phyloP scores from a whole-genome alignment of 2,888 invertebrate genomes.

The Hypolimnas misippus region DNA sequence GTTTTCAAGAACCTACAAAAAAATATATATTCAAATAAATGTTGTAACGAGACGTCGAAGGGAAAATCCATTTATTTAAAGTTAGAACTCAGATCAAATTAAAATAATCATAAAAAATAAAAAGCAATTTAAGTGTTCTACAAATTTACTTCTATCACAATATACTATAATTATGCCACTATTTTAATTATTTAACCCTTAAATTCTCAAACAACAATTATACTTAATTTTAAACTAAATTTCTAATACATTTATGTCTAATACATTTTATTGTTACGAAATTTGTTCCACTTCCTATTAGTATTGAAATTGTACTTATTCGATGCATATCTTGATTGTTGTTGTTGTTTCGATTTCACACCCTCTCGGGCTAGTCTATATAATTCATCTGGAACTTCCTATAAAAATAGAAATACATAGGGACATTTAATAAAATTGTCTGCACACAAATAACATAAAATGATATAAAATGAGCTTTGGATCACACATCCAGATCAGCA shows the following conservation, averaged over 20 bases:
- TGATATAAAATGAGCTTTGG: too few species aligned
- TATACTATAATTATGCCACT: neutral
- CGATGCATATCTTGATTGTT: constrained; percentile 52
- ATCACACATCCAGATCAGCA: too few species aligned
- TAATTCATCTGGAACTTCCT: constrained; percentile 44
- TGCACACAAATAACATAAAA: too few species aligned
- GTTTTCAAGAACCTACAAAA: too few species aligned
- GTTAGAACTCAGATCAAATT: too few species aligned
- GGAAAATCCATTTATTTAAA: too few species aligned
- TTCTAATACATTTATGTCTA: neutral
- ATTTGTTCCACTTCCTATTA: constrained; percentile 51
- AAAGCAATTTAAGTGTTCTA: constrained; percentile 8
- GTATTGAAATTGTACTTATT: constrained; percentile 50
- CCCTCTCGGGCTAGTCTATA: constrained; percentile 56
- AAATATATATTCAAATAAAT: too few species aligned
- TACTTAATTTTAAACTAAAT: neutral
- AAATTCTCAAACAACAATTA: neutral
- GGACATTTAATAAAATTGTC: too few species aligned
- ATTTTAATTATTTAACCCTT: neutral
- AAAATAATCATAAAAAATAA: neutral
- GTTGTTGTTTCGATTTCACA: constrained; percentile 52
- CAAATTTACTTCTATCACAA: constrained; percentile 36
- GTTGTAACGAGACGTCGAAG: too few species aligned
- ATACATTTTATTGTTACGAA: constrained; percentile 36
- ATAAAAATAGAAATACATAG: constrained; percentile 4